Percentiles rank a stretch among this genome's conserved stretches.
Conservation (phyloP, 1,140 invertebrate species). For the Drosophila fuyamai region DNA sequence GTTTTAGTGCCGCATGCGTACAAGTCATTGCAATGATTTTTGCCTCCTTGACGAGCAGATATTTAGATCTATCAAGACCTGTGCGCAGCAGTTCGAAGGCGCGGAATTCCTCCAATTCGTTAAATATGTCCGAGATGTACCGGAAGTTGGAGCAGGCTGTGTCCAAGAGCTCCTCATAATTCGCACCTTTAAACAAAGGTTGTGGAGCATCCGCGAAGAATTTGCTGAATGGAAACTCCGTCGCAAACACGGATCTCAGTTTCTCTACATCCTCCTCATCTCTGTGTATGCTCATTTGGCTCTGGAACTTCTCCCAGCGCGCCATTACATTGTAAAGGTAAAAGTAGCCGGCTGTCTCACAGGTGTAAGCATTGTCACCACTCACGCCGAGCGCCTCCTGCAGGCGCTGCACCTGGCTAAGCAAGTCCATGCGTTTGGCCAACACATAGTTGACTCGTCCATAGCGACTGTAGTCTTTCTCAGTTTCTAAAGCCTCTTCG, state of each 20-base stretch:
- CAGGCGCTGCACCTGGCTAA: conserved; percentile 95
- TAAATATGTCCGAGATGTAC: conserved; percentile 98
- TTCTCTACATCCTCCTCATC: conserved; percentile 41
- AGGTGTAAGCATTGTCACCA: conserved; percentile 97
- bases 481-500: conserved; percentile 98
- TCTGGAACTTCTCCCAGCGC: conserved; percentile 95
- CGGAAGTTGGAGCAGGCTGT: conserved; percentile 97
- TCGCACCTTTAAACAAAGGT: conserved; percentile 93
- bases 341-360: conserved; percentile 98
- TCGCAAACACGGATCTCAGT: conserved; percentile 85
- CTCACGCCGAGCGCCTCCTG: conserved; percentile 93
- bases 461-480: conserved; percentile 99
- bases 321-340: conserved; percentile 91
- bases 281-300: conserved; percentile 42
- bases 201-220: conserved; percentile 97
- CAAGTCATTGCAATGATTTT: conserved; percentile 99
- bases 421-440: conserved; percentile 95
- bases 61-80: conserved; percentile 97
- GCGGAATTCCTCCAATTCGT: conserved; percentile 98
- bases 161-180: conserved; percentile 94
- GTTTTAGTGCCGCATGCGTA: conserved; percentile 98
- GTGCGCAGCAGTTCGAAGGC: conserved; percentile 98
- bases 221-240: conserved; percentile 96
- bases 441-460: conserved; percentile 99
- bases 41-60: conserved; percentile 98